Conservation (phyloP, 2,113 vertebrate genomes). For the Onychostruthus taczanowskii region DNA sequence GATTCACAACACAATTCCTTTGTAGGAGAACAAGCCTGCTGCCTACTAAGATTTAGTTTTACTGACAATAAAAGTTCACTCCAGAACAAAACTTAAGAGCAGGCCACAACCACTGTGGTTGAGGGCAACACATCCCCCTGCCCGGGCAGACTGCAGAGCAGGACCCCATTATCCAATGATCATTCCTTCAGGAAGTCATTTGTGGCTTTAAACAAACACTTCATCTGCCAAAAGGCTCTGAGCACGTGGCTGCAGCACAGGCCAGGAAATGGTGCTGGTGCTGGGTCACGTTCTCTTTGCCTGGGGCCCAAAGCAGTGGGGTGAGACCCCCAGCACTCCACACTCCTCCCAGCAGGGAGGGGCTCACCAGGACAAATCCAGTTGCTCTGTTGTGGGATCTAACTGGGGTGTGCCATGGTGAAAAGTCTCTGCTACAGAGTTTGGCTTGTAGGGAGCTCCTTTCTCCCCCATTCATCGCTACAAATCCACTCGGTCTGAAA, state of each 20-base stretch:
- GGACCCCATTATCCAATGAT: background rate
- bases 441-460: background rate
- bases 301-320: background rate
- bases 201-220: constrained; percentile 37
- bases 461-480: background rate
- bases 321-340: background rate
- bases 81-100: background rate
- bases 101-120: background rate
- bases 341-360: background rate
- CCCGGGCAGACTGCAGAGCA: background rate
- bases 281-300: background rate
- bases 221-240: background rate
- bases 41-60: background rate
- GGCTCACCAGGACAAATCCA: background rate
- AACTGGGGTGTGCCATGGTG: background rate
- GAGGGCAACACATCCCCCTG: background rate
- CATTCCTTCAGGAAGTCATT: background rate
- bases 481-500: background rate
- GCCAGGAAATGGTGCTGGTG: background rate
- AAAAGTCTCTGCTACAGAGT: background rate
- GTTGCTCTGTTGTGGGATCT: background rate
- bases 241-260: background rate
- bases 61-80: background rate
- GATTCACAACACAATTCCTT: background rate
- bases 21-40: background rate